phyloP scores from a whole-genome alignment of 2,113 vertebrate genomes.

The Pongo pygmaeus region DNA sequence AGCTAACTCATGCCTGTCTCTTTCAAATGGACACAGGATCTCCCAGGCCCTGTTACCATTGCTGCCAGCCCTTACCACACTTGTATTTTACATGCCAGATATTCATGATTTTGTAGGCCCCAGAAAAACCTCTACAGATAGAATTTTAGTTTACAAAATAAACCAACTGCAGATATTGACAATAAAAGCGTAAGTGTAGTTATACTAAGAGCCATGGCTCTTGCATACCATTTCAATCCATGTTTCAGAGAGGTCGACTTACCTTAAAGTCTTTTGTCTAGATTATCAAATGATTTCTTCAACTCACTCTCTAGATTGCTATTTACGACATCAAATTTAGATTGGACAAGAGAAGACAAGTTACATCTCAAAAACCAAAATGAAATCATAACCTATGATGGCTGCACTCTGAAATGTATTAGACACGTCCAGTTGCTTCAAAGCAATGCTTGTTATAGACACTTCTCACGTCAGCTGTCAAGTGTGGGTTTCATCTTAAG shows the following conservation, averaged over 20 bases:
- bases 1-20: no score
- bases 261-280: slow-evolving; percentile 43
- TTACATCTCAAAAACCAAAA: slow-evolving; percentile 35
- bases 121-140: not conserved
- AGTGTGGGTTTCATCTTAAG: slow-evolving; percentile 62
- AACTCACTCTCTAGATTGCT: not conserved
- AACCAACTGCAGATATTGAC: not conserved
- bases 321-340: slow-evolving; percentile 41
- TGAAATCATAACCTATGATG: slow-evolving; percentile 44
- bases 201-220: not conserved
- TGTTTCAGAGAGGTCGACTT: not conserved
- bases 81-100: not conserved
- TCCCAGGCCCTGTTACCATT: accelerated
- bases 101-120: not conserved
- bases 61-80: accelerated
- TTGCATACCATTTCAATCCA: not conserved
- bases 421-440: not conserved
- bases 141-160: not conserved
- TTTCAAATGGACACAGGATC: accelerated
- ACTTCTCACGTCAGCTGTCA: slow-evolving; percentile 63
- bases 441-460: slow-evolving; percentile 24
- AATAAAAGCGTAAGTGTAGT: not conserved
- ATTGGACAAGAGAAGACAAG: slow-evolving; percentile 47
- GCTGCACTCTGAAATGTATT: slow-evolving; percentile 40
- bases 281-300: not conserved